phyloP scores from a whole-genome alignment of 2,113 vertebrate species.

The Emydura subglobosa region DNA sequence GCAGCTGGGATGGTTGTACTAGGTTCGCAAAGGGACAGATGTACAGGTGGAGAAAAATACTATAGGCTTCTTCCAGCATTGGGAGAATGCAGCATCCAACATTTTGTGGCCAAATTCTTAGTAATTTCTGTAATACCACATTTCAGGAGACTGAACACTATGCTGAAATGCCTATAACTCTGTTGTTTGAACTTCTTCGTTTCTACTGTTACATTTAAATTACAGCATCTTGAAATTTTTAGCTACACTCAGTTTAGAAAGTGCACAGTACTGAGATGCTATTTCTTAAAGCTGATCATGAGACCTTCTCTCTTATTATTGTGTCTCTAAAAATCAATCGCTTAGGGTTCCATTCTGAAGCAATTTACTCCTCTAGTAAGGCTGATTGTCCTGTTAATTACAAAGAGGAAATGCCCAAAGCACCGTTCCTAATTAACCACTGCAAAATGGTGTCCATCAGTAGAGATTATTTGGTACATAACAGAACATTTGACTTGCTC shows the following conservation, averaged over 20 bases:
- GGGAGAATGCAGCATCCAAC: conserved; percentile 2
- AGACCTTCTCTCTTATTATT: not conserved
- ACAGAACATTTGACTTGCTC: not conserved
- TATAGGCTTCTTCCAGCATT: conserved; percentile 3
- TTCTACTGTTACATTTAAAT: conserved; percentile 70
- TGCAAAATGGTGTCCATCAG: not conserved
- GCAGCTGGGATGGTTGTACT: not conserved
- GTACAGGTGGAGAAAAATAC: conserved; percentile 53
- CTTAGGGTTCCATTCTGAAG: not conserved
- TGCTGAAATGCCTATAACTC: conserved; percentile 50
- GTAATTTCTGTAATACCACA: conserved; percentile 51
- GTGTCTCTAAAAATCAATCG: not conserved
- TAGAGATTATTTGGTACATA: accelerated
- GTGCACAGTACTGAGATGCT: not conserved
- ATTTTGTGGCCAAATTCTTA: conserved; percentile 35
- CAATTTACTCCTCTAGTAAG: not conserved
- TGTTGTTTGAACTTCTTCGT: conserved; percentile 62
- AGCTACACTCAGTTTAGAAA: conserved; percentile 59
- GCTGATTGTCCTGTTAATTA: not conserved
- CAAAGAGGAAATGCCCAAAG: not conserved
- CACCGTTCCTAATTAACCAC: not conserved
- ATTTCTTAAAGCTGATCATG: not conserved
- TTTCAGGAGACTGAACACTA: conserved; percentile 23
- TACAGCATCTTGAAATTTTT: conserved; percentile 68
- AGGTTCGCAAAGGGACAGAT: not conserved